phyloP scores from a whole-genome alignment of 1,140 invertebrate species.

The Caenorhabditis remanei region DNA sequence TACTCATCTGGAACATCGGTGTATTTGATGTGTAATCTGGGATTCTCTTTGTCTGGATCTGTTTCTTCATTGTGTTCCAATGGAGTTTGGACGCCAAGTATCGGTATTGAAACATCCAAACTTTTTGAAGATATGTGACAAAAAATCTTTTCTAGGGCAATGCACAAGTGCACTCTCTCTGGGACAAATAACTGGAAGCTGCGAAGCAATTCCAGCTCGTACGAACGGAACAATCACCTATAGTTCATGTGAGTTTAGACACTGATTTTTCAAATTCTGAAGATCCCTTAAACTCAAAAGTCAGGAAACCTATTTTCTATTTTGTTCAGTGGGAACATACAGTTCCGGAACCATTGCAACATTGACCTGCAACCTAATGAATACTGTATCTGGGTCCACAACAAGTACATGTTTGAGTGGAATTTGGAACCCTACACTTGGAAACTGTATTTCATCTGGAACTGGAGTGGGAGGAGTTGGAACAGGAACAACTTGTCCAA shows the following conservation, averaged over 20 bases:
- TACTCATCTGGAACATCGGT: slow-evolving; percentile 24
- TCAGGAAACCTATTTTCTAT: no score
- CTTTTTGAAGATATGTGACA: background rate
- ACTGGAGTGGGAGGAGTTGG: background rate
- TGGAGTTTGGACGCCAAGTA: slow-evolving; percentile 10
- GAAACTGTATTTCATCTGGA: slow-evolving; percentile 4
- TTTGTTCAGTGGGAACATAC: slow-evolving; percentile 29
- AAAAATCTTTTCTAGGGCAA: background rate
- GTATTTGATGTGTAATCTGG: slow-evolving; percentile 19
- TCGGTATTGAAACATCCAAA: background rate
- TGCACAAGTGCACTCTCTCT: background rate
- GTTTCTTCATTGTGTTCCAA: slow-evolving; percentile 20
- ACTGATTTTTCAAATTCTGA: no score
- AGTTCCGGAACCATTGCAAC: slow-evolving; percentile 30
- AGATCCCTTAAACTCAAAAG: no score
- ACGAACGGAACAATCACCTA: slow-evolving; percentile 26
- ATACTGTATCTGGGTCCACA: background rate
- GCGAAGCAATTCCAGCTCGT: background rate
- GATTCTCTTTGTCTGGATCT: background rate
- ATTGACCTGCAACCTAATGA: slow-evolving; percentile 18
- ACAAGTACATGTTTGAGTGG: slow-evolving; percentile 33
- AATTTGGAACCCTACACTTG: slow-evolving; percentile 9
- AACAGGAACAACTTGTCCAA: slow-evolving; percentile 14
- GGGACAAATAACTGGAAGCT: slow-evolving; percentile 33
- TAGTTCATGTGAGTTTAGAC: background rate